Evolutionary conservation across 2,888 invertebrate species (phyloP).

Genomic region (Cheilosia scutellata): DNA sequence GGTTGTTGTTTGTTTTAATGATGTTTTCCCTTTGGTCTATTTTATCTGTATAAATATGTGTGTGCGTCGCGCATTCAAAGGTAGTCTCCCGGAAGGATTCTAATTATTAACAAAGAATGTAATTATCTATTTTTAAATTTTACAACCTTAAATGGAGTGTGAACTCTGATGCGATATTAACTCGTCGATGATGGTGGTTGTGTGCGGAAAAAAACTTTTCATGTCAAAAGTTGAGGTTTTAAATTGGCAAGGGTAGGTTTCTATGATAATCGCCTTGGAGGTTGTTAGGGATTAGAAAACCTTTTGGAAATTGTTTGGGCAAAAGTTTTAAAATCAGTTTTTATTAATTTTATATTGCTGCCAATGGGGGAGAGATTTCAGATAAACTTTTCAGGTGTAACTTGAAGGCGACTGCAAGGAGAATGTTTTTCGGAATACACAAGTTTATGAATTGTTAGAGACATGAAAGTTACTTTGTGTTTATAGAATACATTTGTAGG

Average conservation of each 20-base stretch:
- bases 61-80: background rate
- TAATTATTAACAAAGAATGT: slow-evolving; percentile 28
- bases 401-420: background rate
- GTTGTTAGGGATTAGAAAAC: background rate
- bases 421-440: background rate
- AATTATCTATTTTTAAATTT: slow-evolving; percentile 14
- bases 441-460: background rate
- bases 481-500: background rate
- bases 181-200: background rate
- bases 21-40: slow-evolving; percentile 8
- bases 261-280: background rate
- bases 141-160: slow-evolving; percentile 6
- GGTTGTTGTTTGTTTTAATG: slow-evolving; percentile 23
- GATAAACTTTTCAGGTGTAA: background rate
- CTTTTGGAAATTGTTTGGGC: too few species aligned
- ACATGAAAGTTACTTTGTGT: too few species aligned
- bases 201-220: background rate
- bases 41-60: background rate
- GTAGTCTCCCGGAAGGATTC: slow-evolving; percentile 30
- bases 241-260: background rate
- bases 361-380: too few species aligned
- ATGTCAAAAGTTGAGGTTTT: background rate
- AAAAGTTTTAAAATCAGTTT: too few species aligned
- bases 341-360: too few species aligned
- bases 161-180: background rate